Evolutionary conservation across 2,797 vertebrate species (phyloP).

Genomic region (Mormyrus proboscirostris): DNA sequence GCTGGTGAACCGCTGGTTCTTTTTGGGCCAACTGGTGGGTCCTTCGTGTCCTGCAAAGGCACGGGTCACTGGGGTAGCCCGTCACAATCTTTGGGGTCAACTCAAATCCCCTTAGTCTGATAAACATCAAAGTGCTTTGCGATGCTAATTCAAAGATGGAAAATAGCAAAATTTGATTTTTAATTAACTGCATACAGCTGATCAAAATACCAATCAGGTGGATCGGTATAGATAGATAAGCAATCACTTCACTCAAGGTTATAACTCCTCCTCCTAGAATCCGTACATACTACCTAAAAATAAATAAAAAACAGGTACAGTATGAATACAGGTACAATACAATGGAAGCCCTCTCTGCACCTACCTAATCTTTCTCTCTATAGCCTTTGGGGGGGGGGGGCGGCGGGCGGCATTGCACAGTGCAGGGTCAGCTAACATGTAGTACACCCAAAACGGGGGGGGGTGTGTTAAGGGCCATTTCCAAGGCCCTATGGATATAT

Average conservation of each 20-base stretch:
- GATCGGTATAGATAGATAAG: background rate
- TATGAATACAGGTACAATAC: background rate
- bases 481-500: background rate
- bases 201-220: background rate
- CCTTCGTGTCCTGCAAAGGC: conserved; percentile 30
- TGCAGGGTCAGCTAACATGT: background rate
- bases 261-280: background rate
- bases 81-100: background rate
- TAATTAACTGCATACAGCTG: background rate
- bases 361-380: background rate
- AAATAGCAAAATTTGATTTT: background rate
- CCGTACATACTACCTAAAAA: background rate
- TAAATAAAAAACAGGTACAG: background rate
- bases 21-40: conserved; percentile 29
- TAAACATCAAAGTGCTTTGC: background rate
- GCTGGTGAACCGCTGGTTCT: conserved; percentile 39
- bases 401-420: background rate
- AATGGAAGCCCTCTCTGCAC: background rate
- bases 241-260: background rate
- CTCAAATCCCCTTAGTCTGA: background rate
- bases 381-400: background rate
- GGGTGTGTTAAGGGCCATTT: background rate
- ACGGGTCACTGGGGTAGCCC: background rate
- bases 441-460: background rate
- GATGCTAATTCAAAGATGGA: background rate